A percentile compares a stretch with the other conserved stretches of the same genome.
Conservation (phyloP, 2,113 vertebrate species). For the Xerus inauris region DNA sequence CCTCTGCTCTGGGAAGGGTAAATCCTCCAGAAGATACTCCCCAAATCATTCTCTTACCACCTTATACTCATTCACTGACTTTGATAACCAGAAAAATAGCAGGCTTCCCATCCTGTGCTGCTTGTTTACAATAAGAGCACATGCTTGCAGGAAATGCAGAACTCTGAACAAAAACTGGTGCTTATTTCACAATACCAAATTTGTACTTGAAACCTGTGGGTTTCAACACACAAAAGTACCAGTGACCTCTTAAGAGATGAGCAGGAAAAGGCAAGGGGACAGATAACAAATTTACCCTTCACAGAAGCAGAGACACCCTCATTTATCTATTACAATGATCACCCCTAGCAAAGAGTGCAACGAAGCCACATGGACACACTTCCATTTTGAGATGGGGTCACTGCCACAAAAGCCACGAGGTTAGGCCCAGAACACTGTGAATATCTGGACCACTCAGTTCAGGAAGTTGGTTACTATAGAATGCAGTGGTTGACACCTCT, state of each 20-base stretch:
- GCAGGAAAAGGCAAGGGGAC: conserved; percentile 46
- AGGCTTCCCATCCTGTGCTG: conserved; percentile 35
- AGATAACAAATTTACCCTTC: conserved; percentile 63
- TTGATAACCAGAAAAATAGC: conserved; percentile 6
- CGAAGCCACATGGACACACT: conserved; percentile 63
- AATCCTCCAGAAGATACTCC: conserved; percentile 62
- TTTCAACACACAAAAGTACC: conserved; percentile 71
- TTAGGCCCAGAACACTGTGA: not conserved
- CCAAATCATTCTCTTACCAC: not conserved
- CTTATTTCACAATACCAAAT: conserved; percentile 47
- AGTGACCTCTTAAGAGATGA: conserved; percentile 51
- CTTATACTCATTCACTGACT: not conserved
- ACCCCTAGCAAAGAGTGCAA: conserved; percentile 63
- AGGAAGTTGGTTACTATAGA: not conserved
- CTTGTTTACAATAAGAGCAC: conserved; percentile 50
- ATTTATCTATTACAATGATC: conserved; percentile 66
- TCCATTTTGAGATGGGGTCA: conserved; percentile 60
- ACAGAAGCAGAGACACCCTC: conserved; percentile 40
- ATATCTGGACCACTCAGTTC: not conserved
- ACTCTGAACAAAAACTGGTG: conserved; percentile 46
- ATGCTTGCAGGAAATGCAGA: conserved; percentile 54
- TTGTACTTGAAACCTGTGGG: conserved; percentile 26
- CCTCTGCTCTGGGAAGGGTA: conserved; percentile 70
- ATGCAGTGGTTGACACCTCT: conserved; percentile 4
- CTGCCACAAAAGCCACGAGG: not conserved